Conservation (phyloP, 2,888 invertebrate species). For the Scaeva pyrastri region DNA sequence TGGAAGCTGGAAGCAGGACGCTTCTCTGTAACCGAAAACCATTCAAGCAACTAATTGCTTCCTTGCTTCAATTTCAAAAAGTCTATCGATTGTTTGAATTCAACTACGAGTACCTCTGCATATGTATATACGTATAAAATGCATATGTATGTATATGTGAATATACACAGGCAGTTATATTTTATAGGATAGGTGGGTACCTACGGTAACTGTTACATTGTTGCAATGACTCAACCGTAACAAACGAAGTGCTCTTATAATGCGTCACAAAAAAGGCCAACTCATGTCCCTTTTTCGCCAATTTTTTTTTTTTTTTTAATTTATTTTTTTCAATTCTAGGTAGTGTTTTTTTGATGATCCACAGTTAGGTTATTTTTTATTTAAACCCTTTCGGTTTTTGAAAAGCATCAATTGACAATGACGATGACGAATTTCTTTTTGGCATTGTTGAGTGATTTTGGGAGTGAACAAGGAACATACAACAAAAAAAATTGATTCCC, state of each 20-base stretch:
- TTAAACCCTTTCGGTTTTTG: slow-evolving; percentile 22
- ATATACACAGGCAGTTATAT: not conserved
- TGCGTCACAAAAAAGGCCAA: slow-evolving; percentile 5
- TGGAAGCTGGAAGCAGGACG: no score
- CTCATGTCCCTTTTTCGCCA: slow-evolving; percentile 23
- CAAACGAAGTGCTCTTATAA: slow-evolving; percentile 25
- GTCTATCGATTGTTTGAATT: slow-evolving; percentile 32
- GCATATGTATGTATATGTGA: not conserved
- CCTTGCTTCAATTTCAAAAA: slow-evolving; percentile 32
- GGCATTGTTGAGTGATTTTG: slow-evolving; percentile 34
- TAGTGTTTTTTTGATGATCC: not conserved
- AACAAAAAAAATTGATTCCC: slow-evolving; percentile 29
- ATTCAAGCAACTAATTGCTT: slow-evolving; percentile 56
- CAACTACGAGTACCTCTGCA: not conserved
- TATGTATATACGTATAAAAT: not conserved
- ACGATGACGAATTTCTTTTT: slow-evolving; percentile 59
- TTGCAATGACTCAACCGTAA: slow-evolving; percentile 30
- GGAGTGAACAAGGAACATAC: no score
- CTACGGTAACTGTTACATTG: slow-evolving; percentile 12
- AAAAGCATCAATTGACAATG: slow-evolving; percentile 56
- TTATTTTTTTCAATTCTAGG: no score
- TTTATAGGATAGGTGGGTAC: not conserved
- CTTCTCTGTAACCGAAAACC: slow-evolving; percentile 40
- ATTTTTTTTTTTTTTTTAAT: slow-evolving; percentile 4
- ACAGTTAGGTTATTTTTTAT: not conserved